Conservation (phyloP, 2,797 vertebrate species). For the Rhadinocentrus ornatus region DNA sequence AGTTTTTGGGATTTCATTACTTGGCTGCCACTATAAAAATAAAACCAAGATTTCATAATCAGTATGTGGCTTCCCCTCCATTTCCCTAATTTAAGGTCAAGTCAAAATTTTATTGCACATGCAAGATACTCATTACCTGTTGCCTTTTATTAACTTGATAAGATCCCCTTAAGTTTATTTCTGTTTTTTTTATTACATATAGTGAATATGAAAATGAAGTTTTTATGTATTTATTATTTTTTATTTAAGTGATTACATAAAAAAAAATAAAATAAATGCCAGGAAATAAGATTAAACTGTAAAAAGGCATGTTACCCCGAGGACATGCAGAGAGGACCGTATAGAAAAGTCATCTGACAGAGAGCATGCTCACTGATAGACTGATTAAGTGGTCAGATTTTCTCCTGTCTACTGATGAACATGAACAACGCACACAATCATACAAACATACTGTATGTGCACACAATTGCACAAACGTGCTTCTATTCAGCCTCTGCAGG, state of each 20-base stretch:
- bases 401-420: conserved; percentile 42
- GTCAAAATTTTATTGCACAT: conserved; percentile 38
- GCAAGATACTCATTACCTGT: conserved; percentile 7
- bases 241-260: conserved; percentile 5
- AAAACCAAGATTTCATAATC: conserved; percentile 56
- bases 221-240: conserved; percentile 5
- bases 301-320: conserved; percentile 31
- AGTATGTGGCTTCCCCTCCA: conserved; percentile 52
- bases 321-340: conserved; percentile 48
- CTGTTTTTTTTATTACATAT: background rate
- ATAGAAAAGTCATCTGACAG: conserved; percentile 75
- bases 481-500: conserved; percentile 34
- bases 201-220: no score
- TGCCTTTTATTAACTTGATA: conserved; percentile 3
- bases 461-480: conserved; percentile 30
- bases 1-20: conserved; percentile 70
- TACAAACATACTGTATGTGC: conserved; percentile 5
- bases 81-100: conserved; percentile 57
- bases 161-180: conserved; percentile 12
- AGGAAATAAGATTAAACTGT: conserved; percentile 30
- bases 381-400: conserved; percentile 62
- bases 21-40: conserved; percentile 42
- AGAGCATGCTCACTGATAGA: conserved; percentile 67
- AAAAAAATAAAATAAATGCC: no score
- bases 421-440: conserved; percentile 28